Percentiles rank a stretch among this genome's conserved stretches.
phyloP scores from a whole-genome alignment of 2,888 invertebrate genomes.

The Anagyrus pseudococci region DNA sequence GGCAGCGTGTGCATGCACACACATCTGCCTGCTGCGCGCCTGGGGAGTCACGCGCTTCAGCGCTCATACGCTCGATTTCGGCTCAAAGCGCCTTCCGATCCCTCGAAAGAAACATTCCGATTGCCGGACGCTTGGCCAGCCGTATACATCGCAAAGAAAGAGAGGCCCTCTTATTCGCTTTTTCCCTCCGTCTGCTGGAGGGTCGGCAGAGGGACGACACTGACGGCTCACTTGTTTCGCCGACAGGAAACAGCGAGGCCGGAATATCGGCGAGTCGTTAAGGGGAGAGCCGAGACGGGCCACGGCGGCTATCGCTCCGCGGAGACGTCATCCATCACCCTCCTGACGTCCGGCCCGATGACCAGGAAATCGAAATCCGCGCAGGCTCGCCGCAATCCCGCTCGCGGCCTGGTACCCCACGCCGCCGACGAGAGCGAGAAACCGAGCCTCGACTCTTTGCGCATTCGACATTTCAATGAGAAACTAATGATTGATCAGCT shows the following conservation, averaged over 20 bases:
- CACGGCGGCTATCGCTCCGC: neutral
- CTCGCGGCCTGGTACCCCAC: too few relatives aligned
- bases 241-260: too few relatives aligned
- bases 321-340: conserved; percentile 28
- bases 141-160: too few relatives aligned
- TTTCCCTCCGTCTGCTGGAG: neutral
- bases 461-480: conserved; percentile 47
- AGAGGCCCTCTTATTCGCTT: neutral
- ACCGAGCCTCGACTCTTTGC: conserved; percentile 37
- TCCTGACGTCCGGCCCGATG: neutral
- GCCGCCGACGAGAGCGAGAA: too few relatives aligned
- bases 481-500: conserved; percentile 46
- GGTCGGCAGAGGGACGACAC: neutral
- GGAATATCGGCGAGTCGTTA: conserved; percentile 9
- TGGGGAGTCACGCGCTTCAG: conserved; percentile 14
- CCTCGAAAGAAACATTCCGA: neutral
- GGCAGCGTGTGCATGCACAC: neutral
- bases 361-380: conserved; percentile 30
- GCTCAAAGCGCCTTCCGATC: conserved; percentile 11
- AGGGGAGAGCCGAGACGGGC: neutral
- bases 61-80: conserved; percentile 22
- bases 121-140: neutral
- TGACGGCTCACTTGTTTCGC: too few relatives aligned
- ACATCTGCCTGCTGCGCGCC: neutral
- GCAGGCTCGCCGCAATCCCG: too few relatives aligned